A percentile compares a stretch with the other conserved stretches of the same genome.
Conservation (phyloP, 2,797 vertebrate genomes). For the Lagorchestes hirsutus region DNA sequence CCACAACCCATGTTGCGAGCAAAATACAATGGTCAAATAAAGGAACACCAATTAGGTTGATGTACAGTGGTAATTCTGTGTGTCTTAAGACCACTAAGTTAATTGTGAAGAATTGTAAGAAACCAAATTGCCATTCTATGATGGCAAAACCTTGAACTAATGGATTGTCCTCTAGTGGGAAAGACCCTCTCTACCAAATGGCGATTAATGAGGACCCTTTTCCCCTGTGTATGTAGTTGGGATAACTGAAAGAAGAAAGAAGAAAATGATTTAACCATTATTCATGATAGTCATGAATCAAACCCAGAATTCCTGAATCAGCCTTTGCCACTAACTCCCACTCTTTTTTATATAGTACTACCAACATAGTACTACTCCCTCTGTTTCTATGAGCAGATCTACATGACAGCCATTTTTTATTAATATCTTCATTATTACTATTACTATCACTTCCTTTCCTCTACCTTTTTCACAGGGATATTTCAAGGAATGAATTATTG, state of each 20-base stretch:
- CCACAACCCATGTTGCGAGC: neutral
- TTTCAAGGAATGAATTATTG: neutral
- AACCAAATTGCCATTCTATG: neutral
- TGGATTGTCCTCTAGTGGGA: constrained; percentile 69
- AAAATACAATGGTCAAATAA: neutral
- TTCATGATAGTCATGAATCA: constrained; percentile 26
- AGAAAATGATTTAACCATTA: constrained; percentile 44
- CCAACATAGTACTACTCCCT: neutral
- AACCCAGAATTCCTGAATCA: neutral
- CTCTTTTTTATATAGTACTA: neutral
- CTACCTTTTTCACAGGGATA: neutral
- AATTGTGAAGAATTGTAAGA: neutral
- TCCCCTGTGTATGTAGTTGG: constrained; percentile 5
- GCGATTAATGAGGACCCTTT: neutral
- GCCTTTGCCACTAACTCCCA: constrained; percentile 22
- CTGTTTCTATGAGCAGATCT: neutral
- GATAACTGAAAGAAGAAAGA: constrained; percentile 39
- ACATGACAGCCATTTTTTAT: neutral
- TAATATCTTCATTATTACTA: neutral
- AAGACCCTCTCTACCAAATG: neutral
- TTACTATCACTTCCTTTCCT: neutral
- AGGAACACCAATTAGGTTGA: neutral
- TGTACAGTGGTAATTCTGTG: neutral
- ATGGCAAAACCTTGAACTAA: neutral
- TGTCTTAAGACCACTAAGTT: neutral